Evolutionary conservation across 2,888 invertebrate genomes (phyloP).

Genomic region (Adelphocoris suturalis): DNA sequence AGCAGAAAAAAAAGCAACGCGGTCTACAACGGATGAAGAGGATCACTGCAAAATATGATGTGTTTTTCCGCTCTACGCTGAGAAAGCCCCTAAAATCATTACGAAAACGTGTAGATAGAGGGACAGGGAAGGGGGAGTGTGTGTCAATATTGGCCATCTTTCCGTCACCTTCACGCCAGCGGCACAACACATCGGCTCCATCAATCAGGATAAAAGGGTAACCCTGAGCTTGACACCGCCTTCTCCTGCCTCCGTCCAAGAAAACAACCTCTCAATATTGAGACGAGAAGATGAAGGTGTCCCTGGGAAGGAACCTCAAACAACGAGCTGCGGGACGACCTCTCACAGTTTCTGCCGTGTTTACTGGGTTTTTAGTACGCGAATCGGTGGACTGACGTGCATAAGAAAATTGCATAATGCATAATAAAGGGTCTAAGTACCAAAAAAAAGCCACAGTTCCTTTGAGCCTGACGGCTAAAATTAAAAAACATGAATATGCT

Average conservation of each 20-base stretch:
- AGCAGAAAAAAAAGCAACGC: too few species aligned
- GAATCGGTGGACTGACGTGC: too few species aligned
- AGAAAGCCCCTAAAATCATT: conserved; percentile 24
- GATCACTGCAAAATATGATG: conserved; percentile 11
- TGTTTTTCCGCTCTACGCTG: neutral
- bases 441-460: too few species aligned
- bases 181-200: conserved; percentile 48
- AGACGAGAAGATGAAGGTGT: neutral
- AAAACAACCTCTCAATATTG: conserved; percentile 42
- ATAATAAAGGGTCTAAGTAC: too few species aligned
- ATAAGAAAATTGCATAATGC: too few species aligned
- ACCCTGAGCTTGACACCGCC: conserved; percentile 38
- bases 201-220: conserved; percentile 66
- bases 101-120: neutral
- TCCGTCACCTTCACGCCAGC: conserved; percentile 63
- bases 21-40: neutral
- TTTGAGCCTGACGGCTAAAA: too few species aligned
- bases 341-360: too few species aligned
- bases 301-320: neutral
- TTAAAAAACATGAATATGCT: too few species aligned
- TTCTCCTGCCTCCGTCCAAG: neutral
- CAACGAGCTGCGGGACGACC: too few species aligned
- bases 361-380: too few species aligned
- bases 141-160: conserved; percentile 68
- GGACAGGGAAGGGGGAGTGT: neutral